phyloP scores from a whole-genome alignment of 2,888 invertebrate species.

The Beris morrisii region DNA sequence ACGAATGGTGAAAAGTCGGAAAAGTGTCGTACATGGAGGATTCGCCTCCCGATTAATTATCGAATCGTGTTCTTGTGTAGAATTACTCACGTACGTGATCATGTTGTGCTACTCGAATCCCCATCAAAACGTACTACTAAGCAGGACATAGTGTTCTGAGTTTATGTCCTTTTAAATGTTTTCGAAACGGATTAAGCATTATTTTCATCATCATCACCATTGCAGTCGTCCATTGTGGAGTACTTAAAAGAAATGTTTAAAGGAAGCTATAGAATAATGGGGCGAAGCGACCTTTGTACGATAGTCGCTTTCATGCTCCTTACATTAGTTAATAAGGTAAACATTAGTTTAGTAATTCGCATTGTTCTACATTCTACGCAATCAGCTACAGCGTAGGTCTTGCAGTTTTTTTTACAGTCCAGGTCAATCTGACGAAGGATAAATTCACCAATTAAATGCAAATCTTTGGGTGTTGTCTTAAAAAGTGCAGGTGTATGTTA shows the following conservation, averaged over 20 bases:
- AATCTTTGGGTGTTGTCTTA: too few species aligned
- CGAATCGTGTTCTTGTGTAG: constrained; percentile 1
- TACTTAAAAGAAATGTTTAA: constrained; percentile 36
- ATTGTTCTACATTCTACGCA: too few species aligned
- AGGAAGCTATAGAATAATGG: constrained; percentile 36
- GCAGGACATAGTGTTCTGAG: constrained; percentile 3
- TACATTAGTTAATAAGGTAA: constrained; percentile 36
- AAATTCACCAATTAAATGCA: too few species aligned
- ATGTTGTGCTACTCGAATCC: constrained; percentile 8
- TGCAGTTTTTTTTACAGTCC: too few species aligned
- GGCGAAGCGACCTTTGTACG: constrained; percentile 27
- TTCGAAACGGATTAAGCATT: constrained; percentile 26
- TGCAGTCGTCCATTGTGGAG: constrained; percentile 34
- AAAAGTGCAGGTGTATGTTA: too few species aligned
- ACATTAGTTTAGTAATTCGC: constrained; percentile 1
- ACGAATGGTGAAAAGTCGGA: constrained; percentile 25
- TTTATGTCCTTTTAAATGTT: constrained; percentile 22
- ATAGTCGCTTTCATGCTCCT: constrained; percentile 33
- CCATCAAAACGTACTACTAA: not conserved
- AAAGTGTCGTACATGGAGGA: not conserved
- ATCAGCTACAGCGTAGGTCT: not conserved
- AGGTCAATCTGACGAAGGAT: too few species aligned
- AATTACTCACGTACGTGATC: constrained; percentile 17
- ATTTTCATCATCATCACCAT: not conserved
- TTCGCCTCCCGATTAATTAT: too few species aligned